These are phyloP conservation scores for Mustela lutreola DNA, from an alignment of 2,113 vertebrate genomes.

Conservation along the genomic window DNA sequence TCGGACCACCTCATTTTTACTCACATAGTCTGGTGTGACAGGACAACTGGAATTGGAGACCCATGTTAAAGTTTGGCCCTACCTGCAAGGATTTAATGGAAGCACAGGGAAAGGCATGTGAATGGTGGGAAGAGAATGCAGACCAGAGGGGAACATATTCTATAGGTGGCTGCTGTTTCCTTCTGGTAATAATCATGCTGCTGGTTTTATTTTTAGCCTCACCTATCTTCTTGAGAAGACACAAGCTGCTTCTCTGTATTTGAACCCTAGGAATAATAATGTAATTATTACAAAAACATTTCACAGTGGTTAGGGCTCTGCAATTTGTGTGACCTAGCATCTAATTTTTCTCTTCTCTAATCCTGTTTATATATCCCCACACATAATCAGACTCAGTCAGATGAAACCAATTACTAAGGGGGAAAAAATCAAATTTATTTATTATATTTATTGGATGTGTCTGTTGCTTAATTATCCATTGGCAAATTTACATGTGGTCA, in stretches of 20 bases:
- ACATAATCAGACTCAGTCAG: constrained; percentile 74
- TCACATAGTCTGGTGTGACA: not conserved
- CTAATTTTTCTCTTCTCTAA: constrained; percentile 77
- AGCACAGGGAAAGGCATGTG: not conserved
- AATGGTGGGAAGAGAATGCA: not conserved
- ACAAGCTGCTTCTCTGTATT: not conserved
- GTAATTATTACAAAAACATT: constrained; percentile 56
- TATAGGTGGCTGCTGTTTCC: not conserved
- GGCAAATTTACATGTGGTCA: constrained; percentile 70
- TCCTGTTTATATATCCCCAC: constrained; percentile 72
- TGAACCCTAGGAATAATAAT: constrained; percentile 60
- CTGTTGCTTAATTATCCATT: constrained; percentile 81
- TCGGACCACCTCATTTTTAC: not conserved
- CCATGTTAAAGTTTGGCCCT: not conserved
- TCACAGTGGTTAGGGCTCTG: constrained; percentile 39
- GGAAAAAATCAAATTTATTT: constrained; percentile 79
- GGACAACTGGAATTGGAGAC: not conserved
- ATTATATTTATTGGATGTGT: constrained; percentile 82
- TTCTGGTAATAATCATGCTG: not conserved
- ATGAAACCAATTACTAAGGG: constrained; percentile 82
- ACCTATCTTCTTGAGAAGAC: not conserved
- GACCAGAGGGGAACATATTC: not conserved
- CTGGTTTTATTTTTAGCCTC: constrained; percentile 58
- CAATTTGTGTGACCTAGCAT: constrained; percentile 62
- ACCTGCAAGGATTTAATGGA: not conserved